Percentiles rank a stretch among this genome's conserved stretches.
phyloP scores from a whole-genome alignment of 1,140 invertebrate species.

The Psilanteris sp. region DNA sequence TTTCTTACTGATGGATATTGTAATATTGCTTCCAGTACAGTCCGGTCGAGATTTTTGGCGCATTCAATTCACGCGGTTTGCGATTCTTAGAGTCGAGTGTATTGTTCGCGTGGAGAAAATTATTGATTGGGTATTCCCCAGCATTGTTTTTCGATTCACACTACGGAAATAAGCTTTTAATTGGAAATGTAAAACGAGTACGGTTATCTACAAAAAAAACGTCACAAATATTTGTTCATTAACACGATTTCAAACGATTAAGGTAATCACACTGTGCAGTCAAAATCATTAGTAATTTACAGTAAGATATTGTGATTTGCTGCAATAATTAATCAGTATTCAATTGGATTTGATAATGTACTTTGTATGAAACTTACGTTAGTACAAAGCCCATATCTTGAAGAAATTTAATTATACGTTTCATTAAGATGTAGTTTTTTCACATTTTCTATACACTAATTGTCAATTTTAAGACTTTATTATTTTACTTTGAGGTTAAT shows the following conservation, averaged over 20 bases:
- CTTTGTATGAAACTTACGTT: too few species aligned
- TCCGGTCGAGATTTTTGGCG: constrained; percentile 4
- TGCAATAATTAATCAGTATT: too few species aligned
- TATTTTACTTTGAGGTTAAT: too few species aligned
- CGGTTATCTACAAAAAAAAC: not conserved
- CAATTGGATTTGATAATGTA: too few species aligned
- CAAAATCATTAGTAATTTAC: constrained; percentile 1
- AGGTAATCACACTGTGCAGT: not conserved
- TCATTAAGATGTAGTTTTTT: too few species aligned
- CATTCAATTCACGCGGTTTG: constrained; percentile 4
- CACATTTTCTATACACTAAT: too few species aligned
- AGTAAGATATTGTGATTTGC: not conserved
- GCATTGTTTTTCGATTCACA: constrained; percentile 12
- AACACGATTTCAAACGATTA: not conserved
- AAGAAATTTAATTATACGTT: too few species aligned
- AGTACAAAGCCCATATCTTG: too few species aligned
- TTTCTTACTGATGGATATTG: not conserved
- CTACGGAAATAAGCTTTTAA: constrained; percentile 16
- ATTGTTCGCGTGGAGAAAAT: constrained; percentile 3
- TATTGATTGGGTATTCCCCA: not conserved
- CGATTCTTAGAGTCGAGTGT: too few species aligned
- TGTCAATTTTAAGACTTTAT: too few species aligned
- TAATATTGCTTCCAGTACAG: too few species aligned
- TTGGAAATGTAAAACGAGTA: constrained; percentile 8
- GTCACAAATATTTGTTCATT: constrained; percentile 8